Evolutionary conservation across 2,888 invertebrate genomes (phyloP).

Genomic region (Hyposoter didymator): DNA sequence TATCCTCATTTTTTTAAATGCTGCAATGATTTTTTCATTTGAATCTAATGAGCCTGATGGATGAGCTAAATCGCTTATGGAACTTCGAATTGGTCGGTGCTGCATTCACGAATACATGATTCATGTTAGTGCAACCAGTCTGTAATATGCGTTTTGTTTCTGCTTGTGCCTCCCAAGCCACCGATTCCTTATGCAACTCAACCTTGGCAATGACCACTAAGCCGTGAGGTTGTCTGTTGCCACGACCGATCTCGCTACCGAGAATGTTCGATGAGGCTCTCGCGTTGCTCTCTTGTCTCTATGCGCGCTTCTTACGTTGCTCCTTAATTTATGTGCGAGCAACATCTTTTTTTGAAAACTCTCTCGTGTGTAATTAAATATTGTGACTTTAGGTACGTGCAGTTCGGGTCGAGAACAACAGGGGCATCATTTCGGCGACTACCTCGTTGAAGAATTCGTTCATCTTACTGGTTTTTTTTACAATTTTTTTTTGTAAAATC

Average conservation of each 20-base stretch:
- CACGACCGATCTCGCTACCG: conserved; percentile 34
- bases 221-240: conserved; percentile 44
- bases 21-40: not conserved
- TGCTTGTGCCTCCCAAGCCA: conserved; percentile 44
- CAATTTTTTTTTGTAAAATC: not conserved
- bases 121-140: conserved; percentile 17
- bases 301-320: not conserved
- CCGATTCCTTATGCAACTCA: conserved; percentile 64
- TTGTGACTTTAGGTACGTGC: not conserved
- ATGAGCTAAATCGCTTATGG: not conserved
- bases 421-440: not conserved
- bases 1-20: conserved; percentile 2
- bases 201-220: conserved; percentile 70
- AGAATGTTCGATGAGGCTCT: conserved; percentile 45
- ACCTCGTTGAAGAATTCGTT: not conserved
- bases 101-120: conserved; percentile 9
- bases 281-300: not conserved
- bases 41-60: not conserved
- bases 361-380: not conserved
- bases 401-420: not conserved
- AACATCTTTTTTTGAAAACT: not conserved
- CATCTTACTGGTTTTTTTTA: not conserved
- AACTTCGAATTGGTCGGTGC: conserved; percentile 6
- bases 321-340: not conserved
- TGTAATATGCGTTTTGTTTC: conserved; percentile 26